Evolutionary conservation across 2,888 invertebrate species (phyloP).

Genomic region (Netelia virgata): DNA sequence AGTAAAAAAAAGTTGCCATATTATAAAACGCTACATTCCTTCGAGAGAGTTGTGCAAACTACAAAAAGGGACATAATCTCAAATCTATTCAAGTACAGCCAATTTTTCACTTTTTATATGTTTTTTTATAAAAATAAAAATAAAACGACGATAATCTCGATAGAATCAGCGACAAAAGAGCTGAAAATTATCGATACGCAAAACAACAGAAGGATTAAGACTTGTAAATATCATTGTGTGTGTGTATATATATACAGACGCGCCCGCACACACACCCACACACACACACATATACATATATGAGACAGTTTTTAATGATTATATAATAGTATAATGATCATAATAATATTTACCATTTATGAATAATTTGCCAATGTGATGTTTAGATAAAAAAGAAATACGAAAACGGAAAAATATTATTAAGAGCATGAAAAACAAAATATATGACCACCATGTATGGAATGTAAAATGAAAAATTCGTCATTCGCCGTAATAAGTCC

Average conservation of each 20-base stretch:
- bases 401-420: slow-evolving; percentile 44
- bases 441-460: slow-evolving; percentile 45
- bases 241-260: no score
- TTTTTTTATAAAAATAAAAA: slow-evolving; percentile 71
- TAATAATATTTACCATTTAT: slow-evolving; percentile 71
- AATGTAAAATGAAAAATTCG: not conserved
- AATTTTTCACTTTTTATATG: slow-evolving; percentile 78
- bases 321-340: slow-evolving; percentile 70
- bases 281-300: slow-evolving; percentile 35
- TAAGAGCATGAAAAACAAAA: slow-evolving; percentile 45
- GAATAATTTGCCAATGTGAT: slow-evolving; percentile 81
- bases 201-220: slow-evolving; percentile 54
- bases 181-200: slow-evolving; percentile 32
- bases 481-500: slow-evolving; percentile 12
- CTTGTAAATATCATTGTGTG: slow-evolving; percentile 68
- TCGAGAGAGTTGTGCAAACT: slow-evolving; percentile 13
- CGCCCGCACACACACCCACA: no score
- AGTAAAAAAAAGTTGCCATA: slow-evolving; percentile 62
- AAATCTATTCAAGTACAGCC: slow-evolving; percentile 68
- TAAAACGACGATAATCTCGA: slow-evolving; percentile 26
- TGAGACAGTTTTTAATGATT: slow-evolving; percentile 59
- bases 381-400: slow-evolving; percentile 75
- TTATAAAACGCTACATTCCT: slow-evolving; percentile 65
- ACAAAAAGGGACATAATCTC: slow-evolving; percentile 42
- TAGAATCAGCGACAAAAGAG: slow-evolving; percentile 5